Base-by-base conservation (phyloP, 30 jellyfish, hydroid and myxozoan genomes). In the Rhopilema esculentum region DNA sequence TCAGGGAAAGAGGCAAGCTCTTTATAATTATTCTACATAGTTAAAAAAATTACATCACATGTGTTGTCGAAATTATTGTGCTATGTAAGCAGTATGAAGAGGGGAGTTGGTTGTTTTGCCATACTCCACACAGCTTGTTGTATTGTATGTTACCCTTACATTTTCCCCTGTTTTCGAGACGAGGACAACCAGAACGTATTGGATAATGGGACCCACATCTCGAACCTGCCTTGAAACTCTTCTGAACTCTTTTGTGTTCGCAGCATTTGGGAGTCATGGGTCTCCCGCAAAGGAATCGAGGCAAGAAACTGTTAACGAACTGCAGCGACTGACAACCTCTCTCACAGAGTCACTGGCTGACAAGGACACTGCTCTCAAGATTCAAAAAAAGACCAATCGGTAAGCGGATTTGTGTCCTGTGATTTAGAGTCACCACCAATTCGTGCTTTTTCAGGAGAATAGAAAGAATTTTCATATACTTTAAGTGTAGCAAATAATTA, bases 331-430 rank as follows among this genome's bases (percentile, higher is more conserved):
- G 48, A 90, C 97, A 21, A 85, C 87, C 77, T 84, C 99, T 6
- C 49, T 95, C 20, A 95, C 99, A 16, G 99, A 95, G 62, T 83
- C 89, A 16, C 69, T 95, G 30, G 24, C 99, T 0, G 99, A 95
- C 31, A 95, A 95, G 82, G 97, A 95, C 26, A 83, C 89, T n/a
- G 96, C 97, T 0, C 75, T 95, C 50, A 95, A 66, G 66, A 93
- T 91, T 33, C 99, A 95, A 74, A 52, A 97, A 73, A 95, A 95
- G 32, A 95, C 99, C n/a, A 95, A 95, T 84, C 90, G 97, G 99
- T 95, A 26, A 32, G 80, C n/a, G n/a, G n/a, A n/a, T n/a, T n/a
- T n/a, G n/a, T n/a, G n/a, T 19, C 69, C 18, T 0, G 16, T 27
- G 30, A 68, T 53, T 32, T 61, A 25, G n/a, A 24, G 4, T 28